phyloP scores from a whole-genome alignment of 2,797 vertebrate species.

The Champsocephalus gunnari region DNA sequence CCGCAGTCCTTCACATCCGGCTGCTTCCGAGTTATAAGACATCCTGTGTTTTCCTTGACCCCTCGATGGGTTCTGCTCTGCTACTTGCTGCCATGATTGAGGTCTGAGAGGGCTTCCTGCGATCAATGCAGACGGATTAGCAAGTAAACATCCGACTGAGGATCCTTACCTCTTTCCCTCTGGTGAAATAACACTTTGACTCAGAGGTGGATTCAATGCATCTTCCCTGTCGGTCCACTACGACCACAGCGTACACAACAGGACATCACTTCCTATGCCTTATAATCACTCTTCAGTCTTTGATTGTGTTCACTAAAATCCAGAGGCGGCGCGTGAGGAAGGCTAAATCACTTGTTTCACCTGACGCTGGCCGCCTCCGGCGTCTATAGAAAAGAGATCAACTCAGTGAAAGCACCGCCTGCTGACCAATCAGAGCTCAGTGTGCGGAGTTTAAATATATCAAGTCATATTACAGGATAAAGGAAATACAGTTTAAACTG shows the following conservation, averaged over 20 bases:
- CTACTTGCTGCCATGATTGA: conserved; percentile 42
- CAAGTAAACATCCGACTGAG: conserved; percentile 21
- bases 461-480: too few relatives aligned
- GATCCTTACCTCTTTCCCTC: conserved; percentile 7
- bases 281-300: too few relatives aligned
- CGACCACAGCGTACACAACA: neutral
- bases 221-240: neutral
- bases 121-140: conserved; percentile 60
- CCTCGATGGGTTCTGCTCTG: conserved; percentile 18
- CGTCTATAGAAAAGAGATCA: too few relatives aligned
- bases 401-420: too few relatives aligned
- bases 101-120: conserved; percentile 38
- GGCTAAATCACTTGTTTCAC: too few relatives aligned
- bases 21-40: conserved; percentile 22
- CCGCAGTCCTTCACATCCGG: neutral
- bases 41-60: conserved; percentile 33
- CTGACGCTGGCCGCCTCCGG: too few relatives aligned
- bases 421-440: too few relatives aligned
- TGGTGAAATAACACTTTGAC: conserved; percentile 2
- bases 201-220: conserved; percentile 2
- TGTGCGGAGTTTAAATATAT: too few relatives aligned
- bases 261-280: neutral
- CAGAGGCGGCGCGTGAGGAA: too few relatives aligned
- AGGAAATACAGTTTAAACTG: too few relatives aligned
- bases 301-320: neutral